phyloP scores from a whole-genome alignment of 2,888 invertebrate species.

The Monoplex corrugatus region DNA sequence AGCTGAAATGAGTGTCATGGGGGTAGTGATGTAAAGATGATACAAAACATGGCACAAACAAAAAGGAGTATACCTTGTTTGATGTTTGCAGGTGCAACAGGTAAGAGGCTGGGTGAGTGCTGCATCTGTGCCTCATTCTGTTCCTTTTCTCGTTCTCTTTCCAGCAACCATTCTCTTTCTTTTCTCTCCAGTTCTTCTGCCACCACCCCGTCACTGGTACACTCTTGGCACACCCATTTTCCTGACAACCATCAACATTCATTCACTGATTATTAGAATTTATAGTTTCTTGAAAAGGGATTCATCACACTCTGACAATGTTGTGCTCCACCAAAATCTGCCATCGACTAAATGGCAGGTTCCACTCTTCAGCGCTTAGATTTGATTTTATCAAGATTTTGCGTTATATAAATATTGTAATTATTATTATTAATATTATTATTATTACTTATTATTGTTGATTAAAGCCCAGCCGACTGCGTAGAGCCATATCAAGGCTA shows the following conservation, averaged over 20 bases:
- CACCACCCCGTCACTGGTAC: conserved; percentile 56
- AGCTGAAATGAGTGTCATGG: background rate
- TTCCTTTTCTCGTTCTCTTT: conserved; percentile 25
- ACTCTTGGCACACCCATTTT: conserved; percentile 74
- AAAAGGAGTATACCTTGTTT: background rate
- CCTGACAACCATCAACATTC: conserved; percentile 66
- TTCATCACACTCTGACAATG: no score
- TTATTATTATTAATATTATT: no score
- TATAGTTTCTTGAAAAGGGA: no score
- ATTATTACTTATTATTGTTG: no score
- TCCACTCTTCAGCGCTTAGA: no score
- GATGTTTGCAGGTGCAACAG: background rate
- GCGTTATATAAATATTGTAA: no score
- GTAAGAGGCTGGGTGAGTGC: background rate
- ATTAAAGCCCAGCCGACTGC: no score
- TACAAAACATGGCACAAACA: background rate
- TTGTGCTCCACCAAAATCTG: no score
- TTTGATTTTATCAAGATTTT: no score
- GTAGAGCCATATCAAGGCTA: no score
- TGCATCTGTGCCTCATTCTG: background rate
- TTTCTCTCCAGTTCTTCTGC: conserved; percentile 43
- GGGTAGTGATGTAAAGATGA: background rate
- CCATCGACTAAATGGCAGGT: no score
- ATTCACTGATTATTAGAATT: no score
- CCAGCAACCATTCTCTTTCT: conserved; percentile 29